These are phyloP conservation scores for Diadumene lineata DNA, from an alignment of 92 coral and sea anemone genomes.

Conservation along the genomic window DNA sequence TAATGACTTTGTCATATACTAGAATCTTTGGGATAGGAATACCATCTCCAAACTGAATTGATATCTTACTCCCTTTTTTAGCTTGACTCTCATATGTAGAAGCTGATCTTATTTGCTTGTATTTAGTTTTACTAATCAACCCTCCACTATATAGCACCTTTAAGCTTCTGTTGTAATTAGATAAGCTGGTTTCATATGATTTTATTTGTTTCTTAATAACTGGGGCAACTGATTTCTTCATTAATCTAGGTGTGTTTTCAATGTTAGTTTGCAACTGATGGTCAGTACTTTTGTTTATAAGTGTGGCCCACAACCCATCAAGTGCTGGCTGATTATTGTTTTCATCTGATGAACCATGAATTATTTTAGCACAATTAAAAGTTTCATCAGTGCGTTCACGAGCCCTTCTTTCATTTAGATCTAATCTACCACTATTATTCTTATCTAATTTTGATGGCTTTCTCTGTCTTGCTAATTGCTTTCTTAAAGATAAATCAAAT, in stretches of 20 bases:
- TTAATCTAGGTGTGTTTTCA: conserved; percentile 6
- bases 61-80: neutral
- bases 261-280: conserved; percentile 14
- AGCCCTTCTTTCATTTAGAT: conserved; percentile 4
- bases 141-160: too few species aligned
- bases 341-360: conserved; percentile 9
- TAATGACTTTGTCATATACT: conserved; percentile 29
- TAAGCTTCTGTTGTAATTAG: conserved; percentile 36
- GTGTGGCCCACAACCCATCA: conserved; percentile 45
- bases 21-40: conserved; percentile 31
- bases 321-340: conserved; percentile 1
- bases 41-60: conserved; percentile 9
- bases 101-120: conserved; percentile 42
- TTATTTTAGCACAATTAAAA: neutral
- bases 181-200: conserved; percentile 37
- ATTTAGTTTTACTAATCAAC: too few species aligned
- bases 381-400: neutral
- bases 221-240: conserved; percentile 15
- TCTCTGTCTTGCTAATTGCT: conserved; percentile 1
- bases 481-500: too few species aligned
- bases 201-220: conserved; percentile 23
- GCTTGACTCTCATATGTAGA: conserved; percentile 17
- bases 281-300: conserved; percentile 24
- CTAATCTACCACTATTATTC: neutral
- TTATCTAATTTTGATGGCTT: neutral